These are phyloP conservation scores for Rhamnusium bicolor DNA, from an alignment of 2,888 invertebrate species.

Conservation along the genomic window DNA sequence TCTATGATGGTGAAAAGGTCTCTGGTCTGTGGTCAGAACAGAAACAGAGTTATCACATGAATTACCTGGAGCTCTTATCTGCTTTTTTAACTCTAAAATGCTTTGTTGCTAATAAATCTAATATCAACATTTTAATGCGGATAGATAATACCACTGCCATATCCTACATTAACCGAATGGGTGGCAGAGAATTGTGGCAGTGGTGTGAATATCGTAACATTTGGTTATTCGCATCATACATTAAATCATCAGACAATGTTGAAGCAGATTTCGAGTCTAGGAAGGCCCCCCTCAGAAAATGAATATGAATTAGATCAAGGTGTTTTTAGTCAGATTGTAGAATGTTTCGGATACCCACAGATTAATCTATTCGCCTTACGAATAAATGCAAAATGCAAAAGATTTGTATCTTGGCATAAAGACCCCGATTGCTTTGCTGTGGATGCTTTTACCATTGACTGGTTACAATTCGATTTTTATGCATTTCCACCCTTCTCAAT, in stretches of 20 bases:
- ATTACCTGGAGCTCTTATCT: constrained; percentile 40
- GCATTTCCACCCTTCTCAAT: constrained; percentile 11
- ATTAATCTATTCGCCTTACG: constrained; percentile 16
- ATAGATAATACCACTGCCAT: constrained; percentile 47
- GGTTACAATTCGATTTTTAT: constrained; percentile 18
- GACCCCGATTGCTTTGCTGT: constrained; percentile 22
- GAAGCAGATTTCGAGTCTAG: constrained; percentile 28
- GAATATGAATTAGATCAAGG: constrained; percentile 15
- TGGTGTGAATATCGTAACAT: constrained; percentile 27
- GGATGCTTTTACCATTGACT: constrained; percentile 26
- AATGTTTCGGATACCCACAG: constrained; percentile 4
- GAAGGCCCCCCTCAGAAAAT: not conserved
- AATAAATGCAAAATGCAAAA: constrained; percentile 14
- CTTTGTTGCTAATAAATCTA: constrained; percentile 28
- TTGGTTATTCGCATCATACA: constrained; percentile 7
- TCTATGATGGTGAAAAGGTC: constrained; percentile 22
- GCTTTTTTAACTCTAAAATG: constrained; percentile 40
- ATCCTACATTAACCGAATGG: constrained; percentile 43
- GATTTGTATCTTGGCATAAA: constrained; percentile 27
- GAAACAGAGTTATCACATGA: constrained; percentile 37
- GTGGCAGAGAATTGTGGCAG: constrained; percentile 25
- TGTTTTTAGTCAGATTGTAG: constrained; percentile 5
- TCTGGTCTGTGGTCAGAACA: constrained; percentile 33
- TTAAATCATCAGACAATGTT: constrained; percentile 17
- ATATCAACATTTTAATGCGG: constrained; percentile 34